Evolutionary conservation across 2,888 invertebrate genomes (phyloP).

Genomic region (Troilus luridus): DNA sequence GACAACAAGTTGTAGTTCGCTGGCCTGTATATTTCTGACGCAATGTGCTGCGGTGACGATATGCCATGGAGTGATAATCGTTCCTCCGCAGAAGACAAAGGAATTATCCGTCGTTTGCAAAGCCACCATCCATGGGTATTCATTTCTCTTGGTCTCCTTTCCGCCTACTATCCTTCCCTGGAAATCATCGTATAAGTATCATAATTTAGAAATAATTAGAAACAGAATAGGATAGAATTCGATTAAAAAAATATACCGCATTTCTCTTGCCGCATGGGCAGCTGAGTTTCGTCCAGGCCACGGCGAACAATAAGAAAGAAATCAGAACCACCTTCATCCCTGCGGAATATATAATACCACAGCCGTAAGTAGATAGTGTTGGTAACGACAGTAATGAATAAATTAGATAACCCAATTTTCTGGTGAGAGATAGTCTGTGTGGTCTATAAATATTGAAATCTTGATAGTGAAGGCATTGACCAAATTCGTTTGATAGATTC

Average conservation of each 20-base stretch:
- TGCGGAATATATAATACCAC: background rate
- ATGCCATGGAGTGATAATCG: slow-evolving; percentile 83
- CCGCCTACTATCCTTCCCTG: slow-evolving; percentile 57
- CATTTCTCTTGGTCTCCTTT: slow-evolving; percentile 68
- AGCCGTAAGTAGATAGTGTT: no score
- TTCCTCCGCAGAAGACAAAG: slow-evolving; percentile 84
- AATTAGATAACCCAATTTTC: no score
- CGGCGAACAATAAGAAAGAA: background rate
- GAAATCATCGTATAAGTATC: background rate
- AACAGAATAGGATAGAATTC: background rate
- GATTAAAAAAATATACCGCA: background rate
- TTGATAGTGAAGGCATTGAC: no score
- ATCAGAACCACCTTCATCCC: background rate
- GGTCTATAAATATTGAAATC: no score
- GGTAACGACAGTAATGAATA: no score
- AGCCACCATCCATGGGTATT: slow-evolving; percentile 88
- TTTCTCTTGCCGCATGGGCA: background rate
- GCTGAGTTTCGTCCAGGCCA: background rate
- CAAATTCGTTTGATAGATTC: no score
- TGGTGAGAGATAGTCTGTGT: no score
- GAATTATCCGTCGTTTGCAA: slow-evolving; percentile 76
- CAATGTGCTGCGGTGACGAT: slow-evolving; percentile 86
- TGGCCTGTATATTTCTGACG: slow-evolving; percentile 68
- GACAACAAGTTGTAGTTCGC: background rate
- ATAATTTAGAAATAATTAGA: background rate